These are phyloP conservation scores for Lasioglossum vierecki DNA, from an alignment of 2,888 invertebrate genomes.

Conservation along the genomic window DNA sequence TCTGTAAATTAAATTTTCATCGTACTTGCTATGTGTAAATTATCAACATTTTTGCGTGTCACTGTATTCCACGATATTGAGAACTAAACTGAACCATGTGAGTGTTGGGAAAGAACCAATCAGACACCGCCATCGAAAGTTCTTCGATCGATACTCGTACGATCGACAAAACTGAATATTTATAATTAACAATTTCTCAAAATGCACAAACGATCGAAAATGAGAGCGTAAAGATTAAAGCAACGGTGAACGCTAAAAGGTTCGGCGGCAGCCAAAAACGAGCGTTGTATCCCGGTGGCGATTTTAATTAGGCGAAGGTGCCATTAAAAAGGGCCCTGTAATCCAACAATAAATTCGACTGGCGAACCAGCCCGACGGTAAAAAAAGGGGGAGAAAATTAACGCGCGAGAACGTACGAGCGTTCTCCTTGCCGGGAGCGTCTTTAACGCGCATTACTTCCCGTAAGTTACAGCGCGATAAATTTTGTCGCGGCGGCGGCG, in stretches of 20 bases:
- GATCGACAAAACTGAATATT: no score
- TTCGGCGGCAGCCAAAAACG: not conserved
- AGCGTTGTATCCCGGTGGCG: not conserved
- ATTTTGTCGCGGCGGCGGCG: constrained; percentile 24
- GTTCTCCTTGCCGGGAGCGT: constrained; percentile 45
- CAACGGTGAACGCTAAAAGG: not conserved
- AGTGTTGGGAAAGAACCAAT: no score
- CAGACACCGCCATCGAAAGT: no score
- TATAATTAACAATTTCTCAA: not conserved
- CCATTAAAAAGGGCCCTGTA: constrained; percentile 37
- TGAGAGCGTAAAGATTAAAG: not conserved
- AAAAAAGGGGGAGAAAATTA: constrained; percentile 30
- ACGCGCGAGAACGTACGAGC: constrained; percentile 46
- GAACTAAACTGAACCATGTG: no score
- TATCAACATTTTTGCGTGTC: no score
- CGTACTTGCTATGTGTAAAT: no score
- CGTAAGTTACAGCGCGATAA: constrained; percentile 59
- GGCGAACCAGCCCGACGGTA: constrained; percentile 3
- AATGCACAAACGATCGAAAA: not conserved
- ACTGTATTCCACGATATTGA: no score
- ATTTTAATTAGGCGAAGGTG: constrained; percentile 33
- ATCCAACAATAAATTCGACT: constrained; percentile 53
- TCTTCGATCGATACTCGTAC: no score
- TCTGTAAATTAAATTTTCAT: no score
- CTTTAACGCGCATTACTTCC: constrained; percentile 53